Evolutionary conservation across 1,140 invertebrate genomes (phyloP).

Genomic region (Parasteatoda tepidariorum): DNA sequence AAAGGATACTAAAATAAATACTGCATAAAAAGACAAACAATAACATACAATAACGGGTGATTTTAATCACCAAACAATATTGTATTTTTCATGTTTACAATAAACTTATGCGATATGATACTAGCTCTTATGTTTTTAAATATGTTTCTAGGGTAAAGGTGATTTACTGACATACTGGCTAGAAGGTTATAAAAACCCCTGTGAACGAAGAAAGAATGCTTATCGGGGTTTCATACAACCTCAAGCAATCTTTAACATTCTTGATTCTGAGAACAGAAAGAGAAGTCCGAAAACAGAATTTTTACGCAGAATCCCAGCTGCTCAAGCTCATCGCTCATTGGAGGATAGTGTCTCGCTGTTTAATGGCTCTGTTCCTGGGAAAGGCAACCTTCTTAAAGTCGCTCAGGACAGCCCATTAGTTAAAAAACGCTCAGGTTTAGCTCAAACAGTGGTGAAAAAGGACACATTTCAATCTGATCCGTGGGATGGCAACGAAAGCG

Average conservation of each 20-base stretch:
- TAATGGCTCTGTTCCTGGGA: conserved; percentile 30
- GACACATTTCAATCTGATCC: conserved; percentile 40
- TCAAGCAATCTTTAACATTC: conserved; percentile 34
- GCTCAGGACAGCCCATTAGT: conserved; percentile 29
- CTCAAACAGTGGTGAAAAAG: not conserved
- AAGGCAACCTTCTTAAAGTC: not conserved
- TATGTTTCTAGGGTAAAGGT: conserved; percentile 68
- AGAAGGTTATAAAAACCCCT: conserved; percentile 61
- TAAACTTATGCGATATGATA: not conserved
- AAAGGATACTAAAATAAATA: no score
- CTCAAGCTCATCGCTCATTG: not conserved
- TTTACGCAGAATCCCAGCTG: not conserved
- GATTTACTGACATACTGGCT: conserved; percentile 69
- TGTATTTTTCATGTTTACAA: not conserved
- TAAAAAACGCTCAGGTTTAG: not conserved
- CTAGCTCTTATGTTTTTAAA: not conserved
- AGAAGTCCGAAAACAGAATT: conserved; percentile 52
- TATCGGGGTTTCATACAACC: not conserved
- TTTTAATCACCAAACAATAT: not conserved
- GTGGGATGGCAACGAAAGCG: conserved; percentile 38
- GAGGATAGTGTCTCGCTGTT: conserved; percentile 1
- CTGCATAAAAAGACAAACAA: no score
- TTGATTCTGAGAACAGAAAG: conserved; percentile 29
- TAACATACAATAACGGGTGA: no score
- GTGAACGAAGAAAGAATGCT: not conserved